Conservation (phyloP, 2,797 vertebrate genomes). For the Typhlichthys eigenmanni region DNA sequence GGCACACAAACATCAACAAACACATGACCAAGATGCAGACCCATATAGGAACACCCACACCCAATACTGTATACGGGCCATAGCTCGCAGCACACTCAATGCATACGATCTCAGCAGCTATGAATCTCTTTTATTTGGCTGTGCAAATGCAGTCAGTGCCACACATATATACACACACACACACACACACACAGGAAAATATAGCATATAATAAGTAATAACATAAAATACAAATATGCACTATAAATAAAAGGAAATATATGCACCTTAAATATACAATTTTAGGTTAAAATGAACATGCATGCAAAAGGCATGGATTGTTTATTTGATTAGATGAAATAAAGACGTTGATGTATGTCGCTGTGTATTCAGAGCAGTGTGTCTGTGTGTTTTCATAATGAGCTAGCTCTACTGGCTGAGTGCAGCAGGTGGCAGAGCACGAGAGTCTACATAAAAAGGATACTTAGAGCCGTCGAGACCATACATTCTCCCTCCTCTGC, state of each 20-base stretch:
- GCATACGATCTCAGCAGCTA: neutral
- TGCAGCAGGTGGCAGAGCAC: slow-evolving; percentile 36
- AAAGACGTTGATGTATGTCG: neutral
- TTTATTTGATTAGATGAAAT: too few relatives aligned
- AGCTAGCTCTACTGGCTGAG: slow-evolving; percentile 4
- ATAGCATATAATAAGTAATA: too few relatives aligned
- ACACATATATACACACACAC: neutral
- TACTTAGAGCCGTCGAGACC: slow-evolving; percentile 41
- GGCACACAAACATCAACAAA: neutral
- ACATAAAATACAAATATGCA: neutral
- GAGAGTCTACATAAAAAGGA: slow-evolving; percentile 40
- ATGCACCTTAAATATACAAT: slow-evolving; percentile 1
- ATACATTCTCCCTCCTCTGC: slow-evolving; percentile 8
- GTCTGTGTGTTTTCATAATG: slow-evolving; percentile 13
- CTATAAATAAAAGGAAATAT: neutral
- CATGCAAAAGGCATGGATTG: slow-evolving; percentile 6
- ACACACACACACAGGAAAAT: neutral
- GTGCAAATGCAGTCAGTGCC: too few relatives aligned
- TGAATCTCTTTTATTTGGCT: too few relatives aligned
- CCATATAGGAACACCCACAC: neutral
- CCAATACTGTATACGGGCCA: neutral
- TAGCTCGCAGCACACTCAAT: neutral
- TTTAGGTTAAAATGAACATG: too few relatives aligned
- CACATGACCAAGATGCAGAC: neutral
- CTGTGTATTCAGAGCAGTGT: slow-evolving; percentile 6